Conservation (phyloP, 2,113 vertebrate genomes). For the Elachura formosa region DNA sequence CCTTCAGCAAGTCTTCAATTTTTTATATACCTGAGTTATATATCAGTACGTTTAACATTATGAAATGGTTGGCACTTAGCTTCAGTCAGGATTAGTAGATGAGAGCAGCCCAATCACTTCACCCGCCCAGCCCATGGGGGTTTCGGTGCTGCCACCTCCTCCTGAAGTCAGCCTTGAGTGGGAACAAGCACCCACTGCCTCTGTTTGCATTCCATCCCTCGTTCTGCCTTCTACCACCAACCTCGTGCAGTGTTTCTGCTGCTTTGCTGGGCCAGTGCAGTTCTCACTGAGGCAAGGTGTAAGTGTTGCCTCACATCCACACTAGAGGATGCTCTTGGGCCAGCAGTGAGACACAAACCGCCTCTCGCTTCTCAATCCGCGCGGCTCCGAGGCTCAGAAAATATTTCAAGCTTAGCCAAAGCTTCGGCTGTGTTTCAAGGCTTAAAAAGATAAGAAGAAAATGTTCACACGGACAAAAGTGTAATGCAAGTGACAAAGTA, state of each 20-base stretch:
- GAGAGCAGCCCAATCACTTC: not conserved
- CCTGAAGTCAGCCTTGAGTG: not conserved
- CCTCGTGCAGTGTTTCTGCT: not conserved
- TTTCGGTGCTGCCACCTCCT: not conserved
- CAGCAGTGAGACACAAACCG: not conserved
- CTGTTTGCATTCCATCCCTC: not conserved
- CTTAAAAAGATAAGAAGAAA: not conserved
- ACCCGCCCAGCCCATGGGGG: fast-evolving
- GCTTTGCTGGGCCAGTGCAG: fast-evolving
- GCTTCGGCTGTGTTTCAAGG: not conserved
- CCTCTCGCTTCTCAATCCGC: not conserved
- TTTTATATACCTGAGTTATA: not conserved
- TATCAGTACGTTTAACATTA: not conserved
- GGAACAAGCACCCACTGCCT: not conserved
- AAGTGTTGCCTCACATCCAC: not conserved
- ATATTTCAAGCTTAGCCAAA: not conserved
- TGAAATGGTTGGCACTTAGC: not conserved
- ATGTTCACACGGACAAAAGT: not conserved
- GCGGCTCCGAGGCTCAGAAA: not conserved
- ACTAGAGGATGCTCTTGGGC: constrained; percentile 64
- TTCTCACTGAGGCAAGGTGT: not conserved
- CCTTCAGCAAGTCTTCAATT: not conserved
- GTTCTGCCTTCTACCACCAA: not conserved
- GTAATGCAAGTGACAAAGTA: not conserved
- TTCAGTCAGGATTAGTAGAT: not conserved